These are phyloP conservation scores for Pseudoatta argentina DNA, from an alignment of 1,140 invertebrate species.

Conservation along the genomic window DNA sequence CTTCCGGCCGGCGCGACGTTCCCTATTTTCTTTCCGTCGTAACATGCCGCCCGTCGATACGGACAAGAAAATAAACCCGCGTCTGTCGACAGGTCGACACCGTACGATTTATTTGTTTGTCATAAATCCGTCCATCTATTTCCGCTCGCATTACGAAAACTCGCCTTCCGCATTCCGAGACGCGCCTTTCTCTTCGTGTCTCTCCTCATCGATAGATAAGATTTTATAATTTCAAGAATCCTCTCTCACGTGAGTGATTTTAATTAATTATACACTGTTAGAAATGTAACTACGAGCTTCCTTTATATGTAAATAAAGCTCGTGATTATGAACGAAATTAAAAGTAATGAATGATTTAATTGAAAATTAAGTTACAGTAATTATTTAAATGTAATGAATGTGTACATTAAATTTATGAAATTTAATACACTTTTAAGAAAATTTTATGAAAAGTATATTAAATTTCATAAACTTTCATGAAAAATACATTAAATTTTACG, in stretches of 20 bases:
- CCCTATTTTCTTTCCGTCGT: constrained; percentile 22
- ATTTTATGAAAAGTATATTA: too few species aligned
- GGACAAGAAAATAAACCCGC: constrained; percentile 66
- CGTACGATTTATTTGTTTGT: constrained; percentile 64
- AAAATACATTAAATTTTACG: too few species aligned
- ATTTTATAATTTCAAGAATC: background rate
- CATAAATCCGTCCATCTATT: constrained; percentile 63
- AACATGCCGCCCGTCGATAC: constrained; percentile 4
- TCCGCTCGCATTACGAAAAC: constrained; percentile 33
- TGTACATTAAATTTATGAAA: too few species aligned
- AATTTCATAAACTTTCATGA: too few species aligned
- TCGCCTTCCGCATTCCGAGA: constrained; percentile 3
- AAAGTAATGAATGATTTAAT: too few species aligned
- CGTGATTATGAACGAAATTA: too few species aligned
- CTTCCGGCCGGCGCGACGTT: background rate
- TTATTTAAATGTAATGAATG: too few species aligned
- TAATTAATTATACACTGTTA: background rate
- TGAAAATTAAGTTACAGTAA: too few species aligned
- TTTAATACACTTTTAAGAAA: too few species aligned
- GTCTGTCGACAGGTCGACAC: constrained; percentile 41
- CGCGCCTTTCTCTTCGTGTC: background rate
- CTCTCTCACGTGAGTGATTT: background rate
- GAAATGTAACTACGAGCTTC: too few species aligned
- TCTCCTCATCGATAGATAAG: background rate
- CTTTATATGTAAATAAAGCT: too few species aligned